Base-by-base conservation (phyloP, 2,888 invertebrate genomes). In the Amblyteles armatorius region DNA sequence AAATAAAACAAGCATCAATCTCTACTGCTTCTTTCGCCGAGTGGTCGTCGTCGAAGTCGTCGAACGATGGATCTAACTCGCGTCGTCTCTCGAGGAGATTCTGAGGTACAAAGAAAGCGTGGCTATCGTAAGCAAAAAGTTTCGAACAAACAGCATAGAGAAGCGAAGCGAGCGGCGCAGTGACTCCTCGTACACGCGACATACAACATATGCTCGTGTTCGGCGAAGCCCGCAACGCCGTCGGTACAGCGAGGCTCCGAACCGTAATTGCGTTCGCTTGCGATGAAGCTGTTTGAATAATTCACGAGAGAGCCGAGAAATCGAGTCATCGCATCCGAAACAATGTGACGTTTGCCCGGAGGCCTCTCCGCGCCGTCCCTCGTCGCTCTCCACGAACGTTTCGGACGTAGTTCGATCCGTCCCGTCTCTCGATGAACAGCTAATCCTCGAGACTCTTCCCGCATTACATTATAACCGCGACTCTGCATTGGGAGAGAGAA, bases 231-330 rank as follows among this genome's bases (percentile, higher is more conserved):
- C 9, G 44, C 40, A 80, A 40, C 29, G 63, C 71, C 33, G 65
- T 65, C 48, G 63, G 50, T 65, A 40, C 44, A 52, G 36, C 19
- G 22, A 13, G 36, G 63, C 57, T 57, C 48, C 33, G 71, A 72
- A 72, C 72, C 26, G 67, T 79, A 79, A 83, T 72, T 72, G 55
- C 67, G 57, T 76, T 78, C 19, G 19, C n/a, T 63, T 3, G 44
- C 71, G 65, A 50, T n/a, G 65, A 13, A 76, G 19, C 50, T 29
- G 72, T 69, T 80, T 80, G 60, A 76, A 80, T 80, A 80, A 83
- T 83, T 76, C 65, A 80, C 57, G 57, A 57, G 13, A 29, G 33
- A 2, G 33, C 11, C 67, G 36, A 65, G 19, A 19, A 63, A 67
- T 77, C 77, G 77, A 77, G 77, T 67, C 77, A 77, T 55, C 52